Evolutionary conservation across 2,113 vertebrate genomes (phyloP).

Genomic region (Accipiter virgatus): DNA sequence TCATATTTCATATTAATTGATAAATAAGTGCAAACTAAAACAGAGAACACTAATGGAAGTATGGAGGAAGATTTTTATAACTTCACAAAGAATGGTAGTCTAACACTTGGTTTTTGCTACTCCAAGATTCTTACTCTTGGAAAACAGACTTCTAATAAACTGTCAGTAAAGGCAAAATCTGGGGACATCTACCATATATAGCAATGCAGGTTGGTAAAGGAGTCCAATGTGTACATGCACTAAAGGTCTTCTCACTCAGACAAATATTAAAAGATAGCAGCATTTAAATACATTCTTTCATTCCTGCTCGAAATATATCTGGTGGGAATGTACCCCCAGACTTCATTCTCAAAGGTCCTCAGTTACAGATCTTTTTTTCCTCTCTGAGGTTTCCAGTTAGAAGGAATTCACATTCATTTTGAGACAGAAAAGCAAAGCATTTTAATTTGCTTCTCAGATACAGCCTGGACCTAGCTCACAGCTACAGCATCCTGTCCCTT

Average conservation of each 20-base stretch:
- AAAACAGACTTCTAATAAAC: not conserved
- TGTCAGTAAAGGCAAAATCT: not conserved
- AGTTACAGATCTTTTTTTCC: not conserved
- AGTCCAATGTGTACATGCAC: not conserved
- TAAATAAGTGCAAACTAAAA: not conserved
- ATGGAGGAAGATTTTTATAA: not conserved
- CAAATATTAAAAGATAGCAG: not conserved
- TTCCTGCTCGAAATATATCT: not conserved
- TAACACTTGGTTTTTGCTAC: not conserved
- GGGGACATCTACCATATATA: not conserved
- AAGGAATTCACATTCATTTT: not conserved
- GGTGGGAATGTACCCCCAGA: not conserved
- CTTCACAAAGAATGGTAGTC: not conserved
- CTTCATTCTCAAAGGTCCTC: not conserved
- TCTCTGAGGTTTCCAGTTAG: not conserved
- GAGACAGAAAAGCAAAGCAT: not conserved
- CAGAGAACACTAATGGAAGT: not conserved
- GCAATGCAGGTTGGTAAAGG: not conserved
- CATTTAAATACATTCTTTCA: not conserved
- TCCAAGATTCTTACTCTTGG: not conserved
- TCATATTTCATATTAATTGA: not conserved
- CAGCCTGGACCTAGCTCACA: not conserved
- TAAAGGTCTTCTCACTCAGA: not conserved
- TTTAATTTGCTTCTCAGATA: not conserved
- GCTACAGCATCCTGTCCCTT: not conserved